Conservation (phyloP, 2,113 vertebrate species). For the Axis porcinus region DNA sequence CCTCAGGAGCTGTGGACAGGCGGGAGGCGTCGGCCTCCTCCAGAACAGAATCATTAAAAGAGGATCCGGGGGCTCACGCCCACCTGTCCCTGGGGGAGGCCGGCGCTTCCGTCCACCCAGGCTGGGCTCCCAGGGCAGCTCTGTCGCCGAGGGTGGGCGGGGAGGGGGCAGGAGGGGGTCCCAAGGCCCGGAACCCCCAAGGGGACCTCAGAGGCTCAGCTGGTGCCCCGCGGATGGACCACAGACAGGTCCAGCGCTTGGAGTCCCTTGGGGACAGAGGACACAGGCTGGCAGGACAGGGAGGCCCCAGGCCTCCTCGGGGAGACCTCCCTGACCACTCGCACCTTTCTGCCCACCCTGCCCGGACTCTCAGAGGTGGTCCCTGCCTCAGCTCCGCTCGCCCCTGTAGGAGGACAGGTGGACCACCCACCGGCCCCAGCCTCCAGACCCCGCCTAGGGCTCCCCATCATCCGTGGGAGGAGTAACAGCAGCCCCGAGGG, state of each 20-base stretch:
- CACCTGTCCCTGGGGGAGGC: constrained; percentile 73
- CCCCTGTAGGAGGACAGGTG: background rate
- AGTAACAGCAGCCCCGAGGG: rapidly evolving
- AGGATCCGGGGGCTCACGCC: constrained; percentile 80
- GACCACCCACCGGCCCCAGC: background rate
- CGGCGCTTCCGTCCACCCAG: constrained; percentile 67
- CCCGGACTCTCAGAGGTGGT: rapidly evolving
- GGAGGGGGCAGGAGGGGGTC: background rate
- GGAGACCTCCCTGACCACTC: background rate
- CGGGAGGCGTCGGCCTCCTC: constrained; percentile 74
- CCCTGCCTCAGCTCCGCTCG: background rate
- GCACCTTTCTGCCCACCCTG: rapidly evolving
- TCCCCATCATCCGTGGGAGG: rapidly evolving
- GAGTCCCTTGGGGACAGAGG: background rate
- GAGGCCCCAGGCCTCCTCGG: background rate
- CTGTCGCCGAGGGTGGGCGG: background rate
- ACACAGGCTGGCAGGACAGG: background rate
- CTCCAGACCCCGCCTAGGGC: background rate
- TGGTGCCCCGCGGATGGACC: no score
- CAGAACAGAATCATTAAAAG: constrained; percentile 83
- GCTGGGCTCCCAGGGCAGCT: background rate
- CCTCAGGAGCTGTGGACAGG: constrained; percentile 77
- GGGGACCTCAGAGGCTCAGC: background rate
- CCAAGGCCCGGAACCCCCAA: background rate
- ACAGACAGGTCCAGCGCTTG: no score